phyloP scores from a whole-genome alignment of 1,140 invertebrate species.

The Zaprionus tsacasi region DNA sequence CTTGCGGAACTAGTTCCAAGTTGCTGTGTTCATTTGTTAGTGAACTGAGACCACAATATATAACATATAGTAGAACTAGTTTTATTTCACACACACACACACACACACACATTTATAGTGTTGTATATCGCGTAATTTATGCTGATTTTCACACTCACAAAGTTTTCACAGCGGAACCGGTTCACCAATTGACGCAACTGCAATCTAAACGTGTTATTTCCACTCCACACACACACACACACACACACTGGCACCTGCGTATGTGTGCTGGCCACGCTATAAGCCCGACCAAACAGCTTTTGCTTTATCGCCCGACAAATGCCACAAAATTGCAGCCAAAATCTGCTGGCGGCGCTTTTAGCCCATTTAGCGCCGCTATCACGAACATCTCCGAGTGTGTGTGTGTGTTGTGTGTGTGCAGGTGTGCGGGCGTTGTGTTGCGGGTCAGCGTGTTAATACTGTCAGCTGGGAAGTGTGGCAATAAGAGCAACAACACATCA shows the following conservation, averaged over 20 bases:
- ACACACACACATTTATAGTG: neutral
- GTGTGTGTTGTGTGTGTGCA: constrained; percentile 10
- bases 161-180: neutral
- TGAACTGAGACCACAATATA: neutral
- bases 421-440: constrained; percentile 10
- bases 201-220: constrained; percentile 29
- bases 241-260: neutral
- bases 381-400: constrained; percentile 12
- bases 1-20: constrained; percentile 14
- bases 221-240: constrained; percentile 50
- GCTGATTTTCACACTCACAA: constrained; percentile 2
- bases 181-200: neutral
- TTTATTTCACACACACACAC: neutral
- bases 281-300: constrained; percentile 76
- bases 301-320: constrained; percentile 74
- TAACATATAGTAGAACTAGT: neutral
- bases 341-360: constrained; percentile 68
- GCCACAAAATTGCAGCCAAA: constrained; percentile 80
- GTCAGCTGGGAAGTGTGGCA: constrained; percentile 51
- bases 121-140: neutral
- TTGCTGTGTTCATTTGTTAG: neutral
- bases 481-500: constrained; percentile 1
- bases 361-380: constrained; percentile 15
- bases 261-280: constrained; percentile 43
- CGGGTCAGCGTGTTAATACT: constrained; percentile 51